Conservation (phyloP, 2,113 vertebrate species). For the Entelurus aequoreus region DNA sequence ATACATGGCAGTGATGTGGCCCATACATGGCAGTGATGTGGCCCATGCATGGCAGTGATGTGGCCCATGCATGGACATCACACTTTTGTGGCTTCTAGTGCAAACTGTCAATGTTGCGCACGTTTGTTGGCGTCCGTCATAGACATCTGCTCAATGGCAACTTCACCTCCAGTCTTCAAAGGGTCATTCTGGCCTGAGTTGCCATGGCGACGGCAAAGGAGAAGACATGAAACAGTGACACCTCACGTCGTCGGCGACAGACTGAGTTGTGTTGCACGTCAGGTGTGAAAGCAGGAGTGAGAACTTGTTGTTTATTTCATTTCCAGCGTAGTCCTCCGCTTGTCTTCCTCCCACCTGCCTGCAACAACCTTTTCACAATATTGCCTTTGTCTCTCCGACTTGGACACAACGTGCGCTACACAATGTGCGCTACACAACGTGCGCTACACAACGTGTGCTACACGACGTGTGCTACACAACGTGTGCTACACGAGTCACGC, state of each 20-base stretch:
- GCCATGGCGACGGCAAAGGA: slow-evolving; percentile 56
- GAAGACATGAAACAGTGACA: slow-evolving; percentile 53
- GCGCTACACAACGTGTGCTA: too few relatives aligned
- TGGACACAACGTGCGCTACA: slow-evolving; percentile 7
- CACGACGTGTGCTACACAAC: too few relatives aligned
- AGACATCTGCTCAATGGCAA: slow-evolving; percentile 33
- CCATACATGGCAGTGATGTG: too few relatives aligned
- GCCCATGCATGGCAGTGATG: too few relatives aligned
- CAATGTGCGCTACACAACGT: too few relatives aligned
- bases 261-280: slow-evolving; percentile 60
- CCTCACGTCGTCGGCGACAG: slow-evolving; percentile 48
- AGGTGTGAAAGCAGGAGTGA: slow-evolving; percentile 65
- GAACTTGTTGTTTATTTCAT: slow-evolving; percentile 69
- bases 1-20: too few relatives aligned
- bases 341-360: slow-evolving; percentile 35
- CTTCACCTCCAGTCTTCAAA: slow-evolving; percentile 24
- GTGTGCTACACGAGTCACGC: background rate
- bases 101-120: too few relatives aligned
- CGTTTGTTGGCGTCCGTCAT: background rate
- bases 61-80: too few relatives aligned
- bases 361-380: slow-evolving; percentile 51
- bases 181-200: slow-evolving; percentile 55
- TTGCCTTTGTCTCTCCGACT: slow-evolving; percentile 43
- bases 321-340: slow-evolving; percentile 49
- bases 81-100: too few relatives aligned